Evolutionary conservation across 2,888 invertebrate species (phyloP), one percentile per base, ranked within the genome.

Genomic region (Melanophora roralis): DNA sequence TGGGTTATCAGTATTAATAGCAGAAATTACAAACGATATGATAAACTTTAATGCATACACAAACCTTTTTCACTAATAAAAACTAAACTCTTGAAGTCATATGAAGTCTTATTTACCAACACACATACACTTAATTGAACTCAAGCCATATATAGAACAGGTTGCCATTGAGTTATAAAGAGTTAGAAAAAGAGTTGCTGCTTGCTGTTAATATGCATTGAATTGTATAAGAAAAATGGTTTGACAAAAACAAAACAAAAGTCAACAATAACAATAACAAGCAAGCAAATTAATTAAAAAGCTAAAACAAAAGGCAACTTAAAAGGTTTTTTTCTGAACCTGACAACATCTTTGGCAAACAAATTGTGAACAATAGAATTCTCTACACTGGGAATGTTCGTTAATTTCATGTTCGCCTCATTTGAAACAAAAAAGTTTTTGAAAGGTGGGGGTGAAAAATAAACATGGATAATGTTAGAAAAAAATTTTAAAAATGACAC

Each of bases 221-320:
- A 57, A 57, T 47, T 72, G 60, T 60, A 51, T 57, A 36, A 47
- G 51, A 51, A 36, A 38, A 67, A 72, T 64, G 68, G 76, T 62
- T 76, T 73, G 40, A 53, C 49, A 43, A 64, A 68, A 62, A 57
- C 40, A 76, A 23, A 67, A 27, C 49, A 74, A 59, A 51, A 45
- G 34, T 45, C 38, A 51, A 51, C 38, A 62, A 32, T 5, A 21
- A 49, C 71, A 76, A 71, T 38, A 67, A 49, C 51, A 45, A 67
- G 60, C 76, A 45, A 62, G 72, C 80, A 80, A 80, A 80, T 80
- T 80, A 80, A 80, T 80, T 80, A 80, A 80, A 80, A 80, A 59
- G 11, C 55, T 43, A 57, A 76, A 80, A 80, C 80, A 80, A 80
- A 73, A 76, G 80, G 40, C 57, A 80, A 76, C 64, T 73, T 80